Conservation (phyloP, 2,113 vertebrate genomes). For the Lasiurus borealis region DNA sequence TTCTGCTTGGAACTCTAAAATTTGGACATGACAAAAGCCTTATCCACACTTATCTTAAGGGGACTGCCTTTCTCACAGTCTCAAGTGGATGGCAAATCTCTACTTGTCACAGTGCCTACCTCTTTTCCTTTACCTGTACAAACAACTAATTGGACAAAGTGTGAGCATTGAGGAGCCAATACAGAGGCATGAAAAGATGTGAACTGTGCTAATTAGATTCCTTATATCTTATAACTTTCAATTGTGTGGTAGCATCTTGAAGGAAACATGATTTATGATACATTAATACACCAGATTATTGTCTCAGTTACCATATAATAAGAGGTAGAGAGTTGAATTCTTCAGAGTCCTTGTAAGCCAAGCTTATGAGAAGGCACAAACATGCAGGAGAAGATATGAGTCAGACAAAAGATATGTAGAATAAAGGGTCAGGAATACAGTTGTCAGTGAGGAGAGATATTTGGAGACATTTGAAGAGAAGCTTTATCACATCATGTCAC, state of each 20-base stretch:
- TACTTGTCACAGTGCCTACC: background rate
- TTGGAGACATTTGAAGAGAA: background rate
- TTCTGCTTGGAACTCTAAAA: background rate
- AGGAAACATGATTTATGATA: background rate
- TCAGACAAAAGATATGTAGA: background rate
- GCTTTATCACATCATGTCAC: background rate
- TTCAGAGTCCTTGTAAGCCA: background rate
- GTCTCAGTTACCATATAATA: no score
- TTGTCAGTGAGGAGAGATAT: background rate
- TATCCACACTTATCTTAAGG: background rate
- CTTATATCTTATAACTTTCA: background rate
- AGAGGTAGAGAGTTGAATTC: background rate
- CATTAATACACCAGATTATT: background rate
- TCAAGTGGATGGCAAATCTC: background rate
- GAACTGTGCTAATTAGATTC: background rate
- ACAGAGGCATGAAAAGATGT: background rate
- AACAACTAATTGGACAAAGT: background rate
- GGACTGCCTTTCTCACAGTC: no score
- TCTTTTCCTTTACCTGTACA: background rate
- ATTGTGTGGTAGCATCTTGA: background rate
- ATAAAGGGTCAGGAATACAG: background rate
- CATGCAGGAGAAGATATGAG: background rate
- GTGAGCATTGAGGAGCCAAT: background rate
- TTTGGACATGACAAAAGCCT: background rate
- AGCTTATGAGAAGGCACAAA: background rate